Conservation (phyloP, 2,113 vertebrate species). For the Conger conger region DNA sequence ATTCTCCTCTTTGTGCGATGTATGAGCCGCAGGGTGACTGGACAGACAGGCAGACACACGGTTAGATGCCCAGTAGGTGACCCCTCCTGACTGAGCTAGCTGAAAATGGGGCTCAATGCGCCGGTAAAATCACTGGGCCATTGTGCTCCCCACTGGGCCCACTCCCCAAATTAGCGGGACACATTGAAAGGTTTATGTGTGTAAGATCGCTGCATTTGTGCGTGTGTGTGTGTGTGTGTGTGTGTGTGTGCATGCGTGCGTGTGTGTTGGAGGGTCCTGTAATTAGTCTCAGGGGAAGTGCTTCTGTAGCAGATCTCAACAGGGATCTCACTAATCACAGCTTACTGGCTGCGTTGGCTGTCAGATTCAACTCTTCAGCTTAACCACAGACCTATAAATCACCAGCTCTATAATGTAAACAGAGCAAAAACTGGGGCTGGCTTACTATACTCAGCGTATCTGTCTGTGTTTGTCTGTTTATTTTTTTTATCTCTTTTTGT, state of each 20-base stretch:
- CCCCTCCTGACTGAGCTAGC: no score
- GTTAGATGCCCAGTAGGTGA: no score
- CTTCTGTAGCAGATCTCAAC: background rate
- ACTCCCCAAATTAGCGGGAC: conserved; percentile 3
- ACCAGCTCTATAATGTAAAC: background rate
- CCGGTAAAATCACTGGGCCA: background rate
- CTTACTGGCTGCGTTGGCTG: background rate
- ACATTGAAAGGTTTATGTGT: background rate
- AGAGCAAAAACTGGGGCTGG: background rate
- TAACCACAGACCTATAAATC: background rate
- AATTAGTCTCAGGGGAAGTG: background rate
- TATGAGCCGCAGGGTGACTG: background rate
- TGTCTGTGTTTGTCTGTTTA: background rate
- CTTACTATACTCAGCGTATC: background rate
- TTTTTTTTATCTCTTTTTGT: background rate
- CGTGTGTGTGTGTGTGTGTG: conserved; percentile 21
- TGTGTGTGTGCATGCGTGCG: conserved; percentile 22
- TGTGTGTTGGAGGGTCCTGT: background rate
- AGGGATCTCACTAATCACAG: background rate
- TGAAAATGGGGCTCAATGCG: background rate
- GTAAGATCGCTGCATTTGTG: background rate
- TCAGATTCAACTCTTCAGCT: background rate
- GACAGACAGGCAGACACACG: background rate
- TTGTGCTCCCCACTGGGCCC: background rate
- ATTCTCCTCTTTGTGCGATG: background rate